These are phyloP conservation scores for Dipodomys stephensi DNA, from an alignment of 2,113 vertebrate species.

Conservation along the genomic window DNA sequence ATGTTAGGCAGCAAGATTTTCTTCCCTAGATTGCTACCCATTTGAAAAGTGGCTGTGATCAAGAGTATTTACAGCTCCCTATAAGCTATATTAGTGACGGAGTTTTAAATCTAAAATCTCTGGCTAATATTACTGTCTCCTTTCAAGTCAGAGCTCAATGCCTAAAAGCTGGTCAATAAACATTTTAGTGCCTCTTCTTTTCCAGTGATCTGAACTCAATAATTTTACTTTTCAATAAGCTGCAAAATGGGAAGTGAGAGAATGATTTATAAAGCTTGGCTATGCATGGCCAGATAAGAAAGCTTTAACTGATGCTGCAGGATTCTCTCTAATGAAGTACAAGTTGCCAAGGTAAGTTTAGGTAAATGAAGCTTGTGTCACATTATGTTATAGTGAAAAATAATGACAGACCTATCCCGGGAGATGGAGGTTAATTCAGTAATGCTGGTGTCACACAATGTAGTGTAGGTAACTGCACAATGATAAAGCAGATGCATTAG, in stretches of 20 bases:
- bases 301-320: slow-evolving; percentile 89
- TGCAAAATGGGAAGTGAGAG: slow-evolving; percentile 88
- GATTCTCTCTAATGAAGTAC: slow-evolving; percentile 90
- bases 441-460: slow-evolving; percentile 85
- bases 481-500: slow-evolving; percentile 85
- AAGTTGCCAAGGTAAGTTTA: slow-evolving; percentile 90
- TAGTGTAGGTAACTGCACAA: slow-evolving; percentile 87
- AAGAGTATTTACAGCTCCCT: slow-evolving; percentile 79
- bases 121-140: slow-evolving; percentile 82
- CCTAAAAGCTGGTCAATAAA: slow-evolving; percentile 88
- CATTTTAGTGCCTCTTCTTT: slow-evolving; percentile 87
- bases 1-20: slow-evolving; percentile 32
- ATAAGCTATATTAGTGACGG: slow-evolving; percentile 81
- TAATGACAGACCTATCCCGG: slow-evolving; percentile 86
- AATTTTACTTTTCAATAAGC: slow-evolving; percentile 87
- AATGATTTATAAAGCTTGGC: slow-evolving; percentile 91
- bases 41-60: slow-evolving; percentile 75
- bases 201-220: slow-evolving; percentile 89
- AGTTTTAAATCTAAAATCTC: slow-evolving; percentile 84
- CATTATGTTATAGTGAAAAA: slow-evolving; percentile 87
- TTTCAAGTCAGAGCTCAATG: slow-evolving; percentile 82
- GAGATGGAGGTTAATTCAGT: slow-evolving; percentile 88
- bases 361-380: slow-evolving; percentile 90
- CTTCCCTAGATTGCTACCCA: slow-evolving; percentile 72
- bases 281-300: slow-evolving; percentile 88